These are phyloP conservation scores for Lepidonotus clava DNA, from an alignment of 2,888 invertebrate species.

Conservation along the genomic window DNA sequence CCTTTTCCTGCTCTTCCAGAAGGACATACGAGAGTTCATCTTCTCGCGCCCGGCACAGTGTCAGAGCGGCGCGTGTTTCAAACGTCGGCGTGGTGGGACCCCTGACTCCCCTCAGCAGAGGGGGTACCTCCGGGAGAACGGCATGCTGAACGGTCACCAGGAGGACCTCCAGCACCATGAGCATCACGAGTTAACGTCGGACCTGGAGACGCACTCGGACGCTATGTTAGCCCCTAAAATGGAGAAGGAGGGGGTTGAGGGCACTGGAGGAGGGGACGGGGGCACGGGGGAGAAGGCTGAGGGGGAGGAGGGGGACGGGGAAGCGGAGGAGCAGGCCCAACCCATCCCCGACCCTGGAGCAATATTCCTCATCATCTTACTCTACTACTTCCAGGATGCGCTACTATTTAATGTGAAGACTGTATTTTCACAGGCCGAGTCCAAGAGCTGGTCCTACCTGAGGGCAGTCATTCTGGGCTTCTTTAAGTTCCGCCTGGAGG, in stretches of 20 bases:
- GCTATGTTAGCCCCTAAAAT: background rate
- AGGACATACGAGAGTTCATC: conserved; percentile 66
- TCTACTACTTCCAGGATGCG: conserved; percentile 67
- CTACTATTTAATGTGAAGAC: conserved; percentile 62
- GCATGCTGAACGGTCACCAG: conserved; percentile 26
- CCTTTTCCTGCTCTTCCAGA: conserved; percentile 66
- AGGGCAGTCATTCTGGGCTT: conserved; percentile 60
- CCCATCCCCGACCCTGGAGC: conserved; percentile 62
- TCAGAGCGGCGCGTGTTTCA: conserved; percentile 40
- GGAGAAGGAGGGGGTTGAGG: too few relatives aligned
- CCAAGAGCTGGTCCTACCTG: conserved; percentile 48
- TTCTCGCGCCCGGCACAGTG: conserved; percentile 57
- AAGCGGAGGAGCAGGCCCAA: background rate
- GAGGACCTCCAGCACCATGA: conserved; percentile 20
- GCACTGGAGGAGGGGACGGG: too few relatives aligned
- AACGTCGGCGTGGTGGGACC: background rate
- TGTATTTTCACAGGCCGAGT: conserved; percentile 45
- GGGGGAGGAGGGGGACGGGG: background rate
- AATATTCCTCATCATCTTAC: conserved; percentile 65
- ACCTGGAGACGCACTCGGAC: conserved; percentile 15
- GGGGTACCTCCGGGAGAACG: background rate
- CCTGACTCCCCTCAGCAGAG: background rate
- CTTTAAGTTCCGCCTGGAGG: conserved; percentile 62
- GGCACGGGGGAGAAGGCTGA: background rate
- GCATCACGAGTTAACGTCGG: conserved; percentile 30